These are phyloP conservation scores for Eledone cirrhosa DNA, from an alignment of 2,888 invertebrate genomes.

Conservation along the genomic window DNA sequence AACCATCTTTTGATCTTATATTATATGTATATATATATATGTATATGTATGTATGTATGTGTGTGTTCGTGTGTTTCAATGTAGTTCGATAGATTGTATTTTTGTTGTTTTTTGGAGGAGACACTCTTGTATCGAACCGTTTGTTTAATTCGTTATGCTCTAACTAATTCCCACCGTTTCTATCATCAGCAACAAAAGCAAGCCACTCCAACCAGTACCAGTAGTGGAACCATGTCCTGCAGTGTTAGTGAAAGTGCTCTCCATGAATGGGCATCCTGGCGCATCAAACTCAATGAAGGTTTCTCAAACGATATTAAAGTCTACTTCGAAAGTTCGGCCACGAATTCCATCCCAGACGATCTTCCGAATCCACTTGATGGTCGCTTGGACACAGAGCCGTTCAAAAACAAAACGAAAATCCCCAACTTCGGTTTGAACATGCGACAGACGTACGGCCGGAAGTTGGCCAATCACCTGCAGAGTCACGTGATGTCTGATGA, in stretches of 20 bases:
- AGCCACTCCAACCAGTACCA: no score
- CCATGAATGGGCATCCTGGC: conserved; percentile 11
- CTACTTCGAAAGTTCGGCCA: not conserved
- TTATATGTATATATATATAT: no score
- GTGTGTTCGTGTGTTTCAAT: no score
- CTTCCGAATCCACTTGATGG: not conserved
- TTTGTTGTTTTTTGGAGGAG: not conserved
- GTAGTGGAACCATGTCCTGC: no score
- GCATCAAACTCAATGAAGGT: not conserved
- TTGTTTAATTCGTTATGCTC: not conserved
- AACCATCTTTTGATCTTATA: no score
- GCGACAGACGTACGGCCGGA: conserved; percentile 26
- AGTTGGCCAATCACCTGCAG: not conserved
- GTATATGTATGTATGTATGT: no score
- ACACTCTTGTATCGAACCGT: not conserved
- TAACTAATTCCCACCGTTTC: no score
- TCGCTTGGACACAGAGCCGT: not conserved
- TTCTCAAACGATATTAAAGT: not conserved
- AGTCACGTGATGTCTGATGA: conserved; percentile 1
- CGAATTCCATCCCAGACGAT: not conserved
- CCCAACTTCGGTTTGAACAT: conserved; percentile 17
- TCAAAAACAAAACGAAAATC: not conserved
- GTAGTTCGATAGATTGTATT: not conserved
- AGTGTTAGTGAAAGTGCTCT: not conserved
- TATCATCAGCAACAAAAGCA: no score